These are phyloP conservation scores for Paramacrobiotus metropolitanus DNA, from an alignment of 1,140 invertebrate species.

Conservation along the genomic window DNA sequence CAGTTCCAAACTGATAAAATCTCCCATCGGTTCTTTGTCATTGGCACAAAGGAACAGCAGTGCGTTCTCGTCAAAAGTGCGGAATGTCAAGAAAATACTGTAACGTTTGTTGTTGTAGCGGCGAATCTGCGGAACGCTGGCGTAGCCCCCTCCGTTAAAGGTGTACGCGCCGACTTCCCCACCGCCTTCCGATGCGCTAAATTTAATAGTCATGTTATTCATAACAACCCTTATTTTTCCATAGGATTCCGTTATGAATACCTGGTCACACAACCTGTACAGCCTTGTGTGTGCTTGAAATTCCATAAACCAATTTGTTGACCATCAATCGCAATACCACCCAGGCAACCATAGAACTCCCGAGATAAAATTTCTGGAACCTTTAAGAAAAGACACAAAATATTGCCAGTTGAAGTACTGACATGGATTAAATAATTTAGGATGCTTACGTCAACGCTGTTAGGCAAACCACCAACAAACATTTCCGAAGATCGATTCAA, in stretches of 20 bases:
- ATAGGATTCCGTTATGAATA: too few relatives aligned
- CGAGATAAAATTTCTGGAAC: slow-evolving; percentile 17
- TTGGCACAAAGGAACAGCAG: slow-evolving; percentile 58
- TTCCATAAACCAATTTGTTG: slow-evolving; percentile 64
- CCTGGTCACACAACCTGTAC: slow-evolving; percentile 34
- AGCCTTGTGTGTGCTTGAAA: slow-evolving; percentile 38
- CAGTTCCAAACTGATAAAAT: slow-evolving; percentile 48
- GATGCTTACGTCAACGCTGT: slow-evolving; percentile 7
- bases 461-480: slow-evolving; percentile 14
- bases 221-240: too few relatives aligned
- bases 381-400: slow-evolving; percentile 22
- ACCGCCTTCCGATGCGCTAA: too few relatives aligned
- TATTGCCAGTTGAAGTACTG: slow-evolving; percentile 11
- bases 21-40: slow-evolving; percentile 24
- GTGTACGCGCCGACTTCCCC: slow-evolving; percentile 30
- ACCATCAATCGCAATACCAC: slow-evolving; percentile 49
- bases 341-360: slow-evolving; percentile 40
- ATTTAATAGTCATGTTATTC: too few relatives aligned
- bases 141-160: slow-evolving; percentile 54
- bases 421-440: slow-evolving; percentile 8
- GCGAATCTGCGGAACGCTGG: slow-evolving; percentile 34
- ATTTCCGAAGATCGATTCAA: slow-evolving; percentile 18
- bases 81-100: slow-evolving; percentile 50
- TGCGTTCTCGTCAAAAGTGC: slow-evolving; percentile 63
- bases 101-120: slow-evolving; percentile 44